Percentiles rank a stretch among this genome's conserved stretches.
phyloP scores from a whole-genome alignment of 2,888 invertebrate species.

The Xanthostigma xanthostigma region DNA sequence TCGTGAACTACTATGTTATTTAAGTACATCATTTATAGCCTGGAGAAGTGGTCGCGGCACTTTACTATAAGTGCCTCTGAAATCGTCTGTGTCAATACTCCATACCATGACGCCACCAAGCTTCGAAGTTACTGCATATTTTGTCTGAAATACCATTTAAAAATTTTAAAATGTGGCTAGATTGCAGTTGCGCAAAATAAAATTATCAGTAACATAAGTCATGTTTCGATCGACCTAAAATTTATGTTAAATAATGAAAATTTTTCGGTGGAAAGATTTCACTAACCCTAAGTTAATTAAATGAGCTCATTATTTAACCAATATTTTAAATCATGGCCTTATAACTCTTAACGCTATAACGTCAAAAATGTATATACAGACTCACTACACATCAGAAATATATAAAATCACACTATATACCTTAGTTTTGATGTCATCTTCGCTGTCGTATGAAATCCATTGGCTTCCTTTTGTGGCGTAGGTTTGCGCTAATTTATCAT shows the following conservation, averaged over 20 bases:
- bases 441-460: conserved; percentile 30
- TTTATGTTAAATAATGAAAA: too few species aligned
- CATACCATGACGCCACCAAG: conserved; percentile 37
- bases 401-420: conserved; percentile 13
- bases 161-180: not conserved
- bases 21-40: conserved; percentile 18
- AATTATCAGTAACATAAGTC: too few species aligned
- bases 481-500: conserved; percentile 19
- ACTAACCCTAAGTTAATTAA: too few species aligned
- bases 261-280: too few species aligned
- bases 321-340: too few species aligned
- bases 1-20: too few species aligned
- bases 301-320: too few species aligned
- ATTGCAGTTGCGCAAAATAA: not conserved
- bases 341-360: too few species aligned
- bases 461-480: conserved; percentile 23
- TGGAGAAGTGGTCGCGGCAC: conserved; percentile 24
- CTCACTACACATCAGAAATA: too few species aligned
- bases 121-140: conserved; percentile 22
- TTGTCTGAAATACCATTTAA: conserved; percentile 18
- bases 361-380: too few species aligned
- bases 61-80: conserved; percentile 23
- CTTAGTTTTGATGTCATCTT: conserved; percentile 22
- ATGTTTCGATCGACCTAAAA: too few species aligned
- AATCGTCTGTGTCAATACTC: conserved; percentile 37